These are phyloP conservation scores for Vulpes vulpes DNA, from an alignment of 2,113 vertebrate species.

Conservation along the genomic window DNA sequence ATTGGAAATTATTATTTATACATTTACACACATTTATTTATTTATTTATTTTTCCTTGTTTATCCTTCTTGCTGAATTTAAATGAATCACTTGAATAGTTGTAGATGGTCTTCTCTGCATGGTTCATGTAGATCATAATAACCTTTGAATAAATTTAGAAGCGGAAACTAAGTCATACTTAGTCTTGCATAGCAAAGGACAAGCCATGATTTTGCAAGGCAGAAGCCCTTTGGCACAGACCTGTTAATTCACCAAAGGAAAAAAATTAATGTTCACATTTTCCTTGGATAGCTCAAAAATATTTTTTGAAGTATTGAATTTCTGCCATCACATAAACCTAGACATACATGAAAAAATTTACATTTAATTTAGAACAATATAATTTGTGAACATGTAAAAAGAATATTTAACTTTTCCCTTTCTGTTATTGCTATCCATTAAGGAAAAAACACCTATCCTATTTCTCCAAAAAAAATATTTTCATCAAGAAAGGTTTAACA, in stretches of 20 bases:
- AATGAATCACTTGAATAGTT: background rate
- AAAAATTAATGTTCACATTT: background rate
- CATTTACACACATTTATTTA: background rate
- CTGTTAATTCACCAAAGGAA: conserved; percentile 11
- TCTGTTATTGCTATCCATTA: conserved; percentile 6
- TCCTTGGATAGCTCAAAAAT: background rate
- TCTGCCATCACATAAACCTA: background rate
- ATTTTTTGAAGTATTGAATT: background rate
- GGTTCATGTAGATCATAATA: conserved; percentile 41
- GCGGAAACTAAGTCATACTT: conserved; percentile 33
- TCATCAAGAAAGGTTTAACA: background rate
- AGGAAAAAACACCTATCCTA: background rate
- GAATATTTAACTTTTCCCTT: background rate
- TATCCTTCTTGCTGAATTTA: background rate
- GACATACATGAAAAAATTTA: background rate
- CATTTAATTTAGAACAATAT: background rate
- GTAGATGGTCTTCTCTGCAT: background rate
- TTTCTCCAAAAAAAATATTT: conserved; percentile 75
- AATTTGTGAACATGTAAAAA: conserved; percentile 3
- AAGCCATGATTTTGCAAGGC: background rate
- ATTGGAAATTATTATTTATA: background rate
- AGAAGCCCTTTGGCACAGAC: background rate
- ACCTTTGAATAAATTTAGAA: conserved; percentile 61
- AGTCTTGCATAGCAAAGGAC: background rate
- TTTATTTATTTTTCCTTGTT: background rate